Evolutionary conservation across 2,113 vertebrate species (phyloP), one percentile per base, ranked within the genome.

Genomic region (Anguilla japonica): DNA sequence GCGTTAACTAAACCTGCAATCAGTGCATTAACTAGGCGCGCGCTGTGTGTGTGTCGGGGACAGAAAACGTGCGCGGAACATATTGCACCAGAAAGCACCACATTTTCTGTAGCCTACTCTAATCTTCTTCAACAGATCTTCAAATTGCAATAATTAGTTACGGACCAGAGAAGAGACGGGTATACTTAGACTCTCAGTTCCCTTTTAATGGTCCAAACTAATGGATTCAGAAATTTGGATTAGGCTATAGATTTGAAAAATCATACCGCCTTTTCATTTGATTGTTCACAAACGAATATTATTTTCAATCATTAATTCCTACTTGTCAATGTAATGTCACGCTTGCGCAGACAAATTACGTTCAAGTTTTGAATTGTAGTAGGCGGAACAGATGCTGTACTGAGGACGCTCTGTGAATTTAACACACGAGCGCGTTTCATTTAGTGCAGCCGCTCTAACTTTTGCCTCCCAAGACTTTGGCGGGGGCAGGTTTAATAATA

Each of bases 1-100:
- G 87, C 90, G 93, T 92, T 90, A 85, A 82, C 83, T 71, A 22
- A 84, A 81, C 57, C 91, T 18, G 90, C 87, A 34, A 87, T 79
- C 84, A 89, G 88, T 46, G 83, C 39, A 82, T 82, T 81, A 83
- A 84, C 75, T 87, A 81, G 40, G 82, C 83, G 53, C 40, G 85
- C 43, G 57, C 50, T 53, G 34, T 7, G 67, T 56, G 89, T 60
- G 84, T 46, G 15, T 15, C 34, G 84, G 81, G 88, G 90, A 84
- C 26, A 78, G 57, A 82, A 67, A 84, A 83, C 67, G 71, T 88
- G 84, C 81, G 81, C 41, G 29, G 15, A 63, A 79, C 50, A 29
- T 50, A 63, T 81, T 63, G 41, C 39, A 60, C 29, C 14, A 79
- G n/a, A 56, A 79, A 53, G 11, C 56, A 11, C 41, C 26, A 46